Percentiles rank a stretch among this genome's conserved stretches.
These are phyloP conservation scores for Megathymus violae DNA, from an alignment of 1,140 invertebrate species.

Conservation along the genomic window DNA sequence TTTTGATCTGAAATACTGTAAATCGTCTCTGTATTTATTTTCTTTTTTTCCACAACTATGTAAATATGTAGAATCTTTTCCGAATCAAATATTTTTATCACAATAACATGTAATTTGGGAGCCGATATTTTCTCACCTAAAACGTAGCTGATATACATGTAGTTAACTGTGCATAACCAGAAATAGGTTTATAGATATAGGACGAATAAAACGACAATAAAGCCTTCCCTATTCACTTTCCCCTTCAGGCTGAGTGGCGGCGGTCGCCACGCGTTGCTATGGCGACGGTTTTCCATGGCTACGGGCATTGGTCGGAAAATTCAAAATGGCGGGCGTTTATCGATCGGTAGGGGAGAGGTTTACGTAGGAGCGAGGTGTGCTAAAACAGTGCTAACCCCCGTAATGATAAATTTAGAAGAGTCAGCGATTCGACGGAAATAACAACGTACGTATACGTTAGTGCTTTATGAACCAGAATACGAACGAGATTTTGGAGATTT, in stretches of 20 bases:
- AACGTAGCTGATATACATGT: constrained; percentile 10
- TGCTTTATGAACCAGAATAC: constrained; percentile 25
- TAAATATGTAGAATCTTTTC: too few relatives aligned
- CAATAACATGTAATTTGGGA: constrained; percentile 16
- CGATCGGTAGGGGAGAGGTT: constrained; percentile 65
- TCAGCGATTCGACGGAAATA: constrained; percentile 17
- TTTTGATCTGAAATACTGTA: too few relatives aligned
- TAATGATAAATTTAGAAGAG: constrained; percentile 9
- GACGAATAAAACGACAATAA: constrained; percentile 47
- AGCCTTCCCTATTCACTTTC: constrained; percentile 71
- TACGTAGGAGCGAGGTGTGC: constrained; percentile 48
- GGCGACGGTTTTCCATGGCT: constrained; percentile 74
- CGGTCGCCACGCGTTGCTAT: constrained; percentile 62
- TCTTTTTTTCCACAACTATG: too few relatives aligned
- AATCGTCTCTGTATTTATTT: too few relatives aligned
- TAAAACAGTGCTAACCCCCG: constrained; percentile 53
- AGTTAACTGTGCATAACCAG: constrained; percentile 22
- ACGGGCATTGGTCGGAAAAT: constrained; percentile 81
- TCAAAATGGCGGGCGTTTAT: constrained; percentile 76
- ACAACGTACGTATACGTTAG: constrained; percentile 3
- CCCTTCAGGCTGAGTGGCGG: constrained; percentile 58
- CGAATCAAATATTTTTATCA: too few relatives aligned
- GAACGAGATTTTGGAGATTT: constrained; percentile 5
- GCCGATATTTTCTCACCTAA: constrained; percentile 9
- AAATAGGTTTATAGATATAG: constrained; percentile 32